Base-by-base conservation (phyloP, 2,113 vertebrate genomes). In the Hemibagrus wyckioides region DNA sequence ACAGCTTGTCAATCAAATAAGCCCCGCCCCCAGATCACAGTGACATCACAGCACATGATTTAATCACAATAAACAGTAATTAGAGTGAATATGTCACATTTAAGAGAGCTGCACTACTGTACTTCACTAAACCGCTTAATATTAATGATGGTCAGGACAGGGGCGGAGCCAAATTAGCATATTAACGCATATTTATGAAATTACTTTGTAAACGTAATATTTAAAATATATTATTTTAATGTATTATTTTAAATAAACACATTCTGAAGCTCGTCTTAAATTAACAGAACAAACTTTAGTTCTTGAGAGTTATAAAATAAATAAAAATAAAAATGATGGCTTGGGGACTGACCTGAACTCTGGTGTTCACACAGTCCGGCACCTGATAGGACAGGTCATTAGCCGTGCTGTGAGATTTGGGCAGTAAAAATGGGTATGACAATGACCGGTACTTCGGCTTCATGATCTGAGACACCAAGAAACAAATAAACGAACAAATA, bases 361-460 rank as follows among this genome's bases (percentile, higher is more conserved):
- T 96, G 73, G 97, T 85, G 25, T 5, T 90, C 76, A 96, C 67
- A 48, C 96, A 95, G 39, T 94, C 93, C 0, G 97, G 97, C 76
- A 99, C 97, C 73, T 96, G 96, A 87, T 98, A 97, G 1, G 91
- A 94, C 92, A 96, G 80, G 63, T 99, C 97, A 0, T 94, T 94
- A 0, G 97, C 96, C 0, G 97, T 99, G 86, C 92, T 92, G 92
- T 98, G 97, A 84, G 97, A 97, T 92, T 99, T 99, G 7, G 98
- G 98, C 84, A 99, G 92, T 39, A 99, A 94, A 86, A 95, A 98
- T 0, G 98, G 98, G 52, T 97, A 99, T 1, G 97, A 97, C 61
- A 96, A 94, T 1, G 96, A 96, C 4, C 97, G 94, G 85, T 99
- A 99, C 93, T 99, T 99, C n/a, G 97, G 94, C 92, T 99, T 99